Evolutionary conservation across 2,888 invertebrate genomes (phyloP), one percentile per base, ranked within the genome.

Genomic region (Spialia ferax): DNA sequence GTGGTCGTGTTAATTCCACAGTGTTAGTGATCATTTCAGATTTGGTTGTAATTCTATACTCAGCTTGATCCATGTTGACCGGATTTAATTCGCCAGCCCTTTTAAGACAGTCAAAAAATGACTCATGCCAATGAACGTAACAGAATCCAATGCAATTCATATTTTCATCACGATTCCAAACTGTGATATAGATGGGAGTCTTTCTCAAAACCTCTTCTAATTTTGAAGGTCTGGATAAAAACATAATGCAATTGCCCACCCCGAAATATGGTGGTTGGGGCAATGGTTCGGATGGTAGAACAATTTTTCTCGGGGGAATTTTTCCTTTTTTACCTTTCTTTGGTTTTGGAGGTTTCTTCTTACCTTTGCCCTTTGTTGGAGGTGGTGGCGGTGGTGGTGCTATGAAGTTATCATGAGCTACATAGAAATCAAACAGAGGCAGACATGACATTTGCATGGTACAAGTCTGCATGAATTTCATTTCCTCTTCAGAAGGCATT

Each of bases 401-500:
- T 1, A 93, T 75, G 61, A 93, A 93, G 59, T 93, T 93, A 68
- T 93, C 93, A 69, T 93, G 93, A n/a, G 93, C 93, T 7, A 93
- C 83, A 65, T 87, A 87, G 65, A 93, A 93, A 71, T 93, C 89
- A 73, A 93, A 93, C 15, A 93, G 65, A 1, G 93, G 93, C 20
- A 88, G 72, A 71, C 93, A 93, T 60, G 84, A 87, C 87, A 93
- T 88, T 79, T 93, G 87, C 78, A 92, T 75, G 0, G 91, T 88
- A 70, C 93, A 93, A 2, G 93, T 89, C 83, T 90, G 87, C 88
- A 91, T 87, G 68, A 81, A 93, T 72, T 93, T 93, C 79, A 92
- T 77, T 83, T 93, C 93, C 83, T 93, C 93, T 79, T 92, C 93
- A 0, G 92, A 88, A 11, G 91, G 93, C 72, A 80, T 72, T 0